Evolutionary conservation across 2,888 invertebrate species (phyloP), one percentile per base, ranked within the genome.

Genomic region (Norana najaformis): DNA sequence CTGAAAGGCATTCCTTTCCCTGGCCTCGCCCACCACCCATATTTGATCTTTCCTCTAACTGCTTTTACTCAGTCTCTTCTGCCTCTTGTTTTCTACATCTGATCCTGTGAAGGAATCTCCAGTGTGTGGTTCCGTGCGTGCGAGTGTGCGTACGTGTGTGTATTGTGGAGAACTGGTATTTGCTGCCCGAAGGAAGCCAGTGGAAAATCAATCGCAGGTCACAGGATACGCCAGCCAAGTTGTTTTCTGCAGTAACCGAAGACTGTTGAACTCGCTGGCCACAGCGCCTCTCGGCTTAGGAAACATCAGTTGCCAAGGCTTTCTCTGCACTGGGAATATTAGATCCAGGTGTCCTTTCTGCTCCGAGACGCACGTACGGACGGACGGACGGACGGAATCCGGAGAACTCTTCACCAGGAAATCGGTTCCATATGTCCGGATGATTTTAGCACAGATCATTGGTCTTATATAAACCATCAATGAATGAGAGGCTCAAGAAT

Each of bases 401-500:
- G 85, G 36, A 35, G 36, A 85, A 30, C 37, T 85, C 69, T 69
- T 69, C 69, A 69, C 69, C 69, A 69, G 69, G 69, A 69, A 69
- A 69, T 69, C 69, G 30, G 69, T 69, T 69, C 69, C 69, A 69
- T n/a, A n/a, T 69, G 69, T 69, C 6, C 69, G 69, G 69, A 69
- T 69, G 69, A 69, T 69, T 69, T 69, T 13, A 69, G 13, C 69
- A 69, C 30, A n/a, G 69, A 69, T 69, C 69, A 69, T 69, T 69
- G 69, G 69, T 69, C 69, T 69, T 69, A n/a, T 69, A 69, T 69
- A 69, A 69, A n/a, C 69, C 69, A 69, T 69, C 69, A 69, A 69
- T 69, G 69, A 69, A 69, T n/a, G 69, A 69, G 69, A n/a, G 8
- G 69, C 69, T 30, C 69, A n/a, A 11, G 69, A 69, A 69, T 69